Evolutionary conservation across 2,888 invertebrate species (phyloP), one percentile per base, ranked within the genome.

Genomic region (Daptonema setosum): DNA sequence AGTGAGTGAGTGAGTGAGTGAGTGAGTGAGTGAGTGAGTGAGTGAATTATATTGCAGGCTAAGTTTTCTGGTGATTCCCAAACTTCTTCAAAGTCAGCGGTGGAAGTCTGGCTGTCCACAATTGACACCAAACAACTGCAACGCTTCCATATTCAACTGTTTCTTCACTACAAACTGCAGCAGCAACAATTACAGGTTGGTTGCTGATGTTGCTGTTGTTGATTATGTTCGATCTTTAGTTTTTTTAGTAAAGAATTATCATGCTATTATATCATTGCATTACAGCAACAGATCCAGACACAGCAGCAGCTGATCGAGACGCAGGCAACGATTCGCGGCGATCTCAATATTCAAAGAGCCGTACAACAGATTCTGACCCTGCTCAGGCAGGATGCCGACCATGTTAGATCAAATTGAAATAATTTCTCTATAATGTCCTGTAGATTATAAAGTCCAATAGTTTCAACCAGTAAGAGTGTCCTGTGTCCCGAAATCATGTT

Each of bases 301-400:
- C 64, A 66, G 54, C 59, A 63, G 24, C 56, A 63, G 29, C 57
- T 66, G 52, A 60, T 59, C 17, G 58, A 56, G 26, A 60, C 63
- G 14, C 65, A 66, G 54, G 60, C 60, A 8, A 50, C 61, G 52
- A 60, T 67, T 54, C 62, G 64, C 35, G 65, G 65, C 57, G 66
- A 66, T 56, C 54, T 66, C 28, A 65, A 62, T 56, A 61, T 63
- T 45, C 63, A 63, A 52, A 66, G 64, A 28, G 68, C 68, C 1
- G 64, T 68, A 30, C 60, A 65, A 51, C 68, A 68, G 54, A 64
- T 68, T 11, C 20, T 50, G 1, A 53, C 35, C 8, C 28, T 68
- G 28, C 60, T 66, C 26, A 57, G 58, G 28, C 60, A 65, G 56
- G 66, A 69, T 54, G 60, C 64, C 5, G 22, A 45, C 61, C 62